Conservation (phyloP, 2,888 invertebrate genomes). For the Drosophila falleni region DNA sequence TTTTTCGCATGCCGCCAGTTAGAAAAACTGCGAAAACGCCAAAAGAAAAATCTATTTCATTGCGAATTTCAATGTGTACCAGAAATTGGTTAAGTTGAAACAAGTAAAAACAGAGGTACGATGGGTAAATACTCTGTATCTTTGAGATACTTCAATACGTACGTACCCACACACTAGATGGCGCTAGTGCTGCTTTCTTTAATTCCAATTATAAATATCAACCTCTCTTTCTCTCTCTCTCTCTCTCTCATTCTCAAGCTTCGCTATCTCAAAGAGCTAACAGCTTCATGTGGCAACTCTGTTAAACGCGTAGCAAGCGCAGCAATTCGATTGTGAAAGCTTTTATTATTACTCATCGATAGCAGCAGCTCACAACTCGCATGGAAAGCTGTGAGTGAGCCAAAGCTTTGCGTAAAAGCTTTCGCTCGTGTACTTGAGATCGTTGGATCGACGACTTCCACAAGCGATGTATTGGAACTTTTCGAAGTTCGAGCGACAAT, state of each 20-base stretch:
- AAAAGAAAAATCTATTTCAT: slow-evolving; percentile 21
- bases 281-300: slow-evolving; percentile 19
- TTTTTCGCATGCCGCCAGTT: slow-evolving; percentile 40
- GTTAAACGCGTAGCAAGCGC: slow-evolving; percentile 17
- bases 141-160: neutral
- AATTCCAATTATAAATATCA: neutral
- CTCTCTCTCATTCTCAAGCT: neutral
- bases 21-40: slow-evolving; percentile 15
- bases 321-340: slow-evolving; percentile 26
- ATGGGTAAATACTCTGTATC: slow-evolving; percentile 2
- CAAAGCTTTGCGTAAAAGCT: slow-evolving; percentile 60
- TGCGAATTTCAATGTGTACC: slow-evolving; percentile 5
- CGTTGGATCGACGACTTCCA: slow-evolving; percentile 41
- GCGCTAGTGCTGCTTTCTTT: neutral
- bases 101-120: neutral
- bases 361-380: slow-evolving; percentile 57
- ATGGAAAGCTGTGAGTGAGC: slow-evolving; percentile 34
- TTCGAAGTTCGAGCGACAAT: slow-evolving; percentile 70
- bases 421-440: slow-evolving; percentile 43
- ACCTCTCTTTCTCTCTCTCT: neutral
- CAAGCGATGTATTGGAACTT: slow-evolving; percentile 51
- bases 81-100: slow-evolving; percentile 14
- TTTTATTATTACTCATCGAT: slow-evolving; percentile 33
- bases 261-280: neutral
- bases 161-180: neutral